These are phyloP conservation scores for Gymnocephalus cernua DNA, from an alignment of 2,113 vertebrate species.

Conservation along the genomic window DNA sequence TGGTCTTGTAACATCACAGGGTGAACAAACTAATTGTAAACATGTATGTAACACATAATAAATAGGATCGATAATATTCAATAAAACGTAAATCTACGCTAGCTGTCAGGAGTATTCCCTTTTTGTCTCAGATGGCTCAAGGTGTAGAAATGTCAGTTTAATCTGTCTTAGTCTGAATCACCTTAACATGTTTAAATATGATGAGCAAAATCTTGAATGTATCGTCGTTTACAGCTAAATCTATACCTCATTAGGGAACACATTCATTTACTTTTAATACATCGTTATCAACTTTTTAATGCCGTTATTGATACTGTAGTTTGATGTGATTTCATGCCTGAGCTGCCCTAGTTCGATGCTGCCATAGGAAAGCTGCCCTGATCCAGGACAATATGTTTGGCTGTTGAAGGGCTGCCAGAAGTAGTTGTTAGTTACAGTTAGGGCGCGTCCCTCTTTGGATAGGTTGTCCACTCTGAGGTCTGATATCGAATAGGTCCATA, in stretches of 20 bases:
- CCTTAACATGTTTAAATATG: constrained; percentile 3
- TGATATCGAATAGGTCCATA: constrained; percentile 71
- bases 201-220: not conserved
- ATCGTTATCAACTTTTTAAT: not conserved
- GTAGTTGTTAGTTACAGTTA: constrained; percentile 72
- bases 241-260: not conserved
- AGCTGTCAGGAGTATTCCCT: not conserved
- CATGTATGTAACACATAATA: not conserved
- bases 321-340: constrained; percentile 15
- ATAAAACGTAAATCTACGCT: not conserved
- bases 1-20: not conserved
- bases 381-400: constrained; percentile 60
- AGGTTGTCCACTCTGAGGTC: constrained; percentile 69
- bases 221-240: not conserved
- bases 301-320: not conserved
- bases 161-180: not conserved
- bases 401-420: constrained; percentile 67
- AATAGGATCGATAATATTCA: not conserved
- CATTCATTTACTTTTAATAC: not conserved
- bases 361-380: constrained; percentile 45
- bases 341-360: constrained; percentile 34
- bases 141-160: not conserved
- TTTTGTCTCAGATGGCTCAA: not conserved
- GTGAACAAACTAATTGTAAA: not conserved
- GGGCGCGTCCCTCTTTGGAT: constrained; percentile 74